phyloP scores from a whole-genome alignment of 2,888 invertebrate species.

The Antitype chi region DNA sequence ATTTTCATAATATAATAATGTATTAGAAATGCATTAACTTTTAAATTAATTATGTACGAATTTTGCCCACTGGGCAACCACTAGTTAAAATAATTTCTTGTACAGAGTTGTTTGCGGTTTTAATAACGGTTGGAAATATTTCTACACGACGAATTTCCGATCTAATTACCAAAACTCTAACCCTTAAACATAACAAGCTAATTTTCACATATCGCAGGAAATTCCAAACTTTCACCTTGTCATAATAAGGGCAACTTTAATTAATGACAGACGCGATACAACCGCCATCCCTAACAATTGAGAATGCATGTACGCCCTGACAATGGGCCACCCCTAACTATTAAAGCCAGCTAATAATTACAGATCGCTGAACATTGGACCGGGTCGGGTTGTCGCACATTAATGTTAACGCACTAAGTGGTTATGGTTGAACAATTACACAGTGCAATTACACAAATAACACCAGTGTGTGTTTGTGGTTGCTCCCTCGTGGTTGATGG shows the following conservation, averaged over 20 bases:
- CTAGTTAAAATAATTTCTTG: background rate
- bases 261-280: constrained; percentile 46
- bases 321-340: constrained; percentile 49
- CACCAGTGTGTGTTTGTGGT: constrained; percentile 16
- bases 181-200: background rate
- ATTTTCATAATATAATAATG: too few relatives aligned
- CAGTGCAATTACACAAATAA: too few relatives aligned
- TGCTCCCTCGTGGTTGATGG: background rate
- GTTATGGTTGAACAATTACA: constrained; percentile 47
- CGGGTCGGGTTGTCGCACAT: constrained; percentile 49
- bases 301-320: constrained; percentile 44
- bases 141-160: background rate
- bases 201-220: constrained; percentile 24
- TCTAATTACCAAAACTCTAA: constrained; percentile 19
- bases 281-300: constrained; percentile 22
- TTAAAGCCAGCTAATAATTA: constrained; percentile 61
- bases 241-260: constrained; percentile 51
- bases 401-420: constrained; percentile 41
- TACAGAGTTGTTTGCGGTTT: background rate
- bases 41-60: too few relatives aligned
- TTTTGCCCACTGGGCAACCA: too few relatives aligned
- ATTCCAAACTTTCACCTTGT: constrained; percentile 26
- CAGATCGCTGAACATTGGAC: constrained; percentile 49
- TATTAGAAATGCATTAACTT: too few relatives aligned
- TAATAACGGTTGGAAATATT: constrained; percentile 16